Percentiles rank a stretch among this genome's conserved stretches.
These are phyloP conservation scores for Apamea monoglypha DNA, from an alignment of 2,888 invertebrate genomes.

Conservation along the genomic window DNA sequence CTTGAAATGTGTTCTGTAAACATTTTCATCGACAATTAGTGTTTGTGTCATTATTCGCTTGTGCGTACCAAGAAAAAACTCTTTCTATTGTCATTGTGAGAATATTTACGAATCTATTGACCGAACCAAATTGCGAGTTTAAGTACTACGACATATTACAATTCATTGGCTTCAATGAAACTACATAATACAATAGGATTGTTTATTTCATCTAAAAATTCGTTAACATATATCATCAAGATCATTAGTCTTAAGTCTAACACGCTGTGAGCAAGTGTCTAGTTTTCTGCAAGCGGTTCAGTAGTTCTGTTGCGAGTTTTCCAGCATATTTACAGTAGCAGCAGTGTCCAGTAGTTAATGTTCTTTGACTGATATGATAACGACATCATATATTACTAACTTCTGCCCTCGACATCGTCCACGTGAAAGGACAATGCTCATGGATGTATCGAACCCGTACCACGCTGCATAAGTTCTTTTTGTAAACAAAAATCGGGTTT, in stretches of 20 bases:
- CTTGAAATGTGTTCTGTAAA: slow-evolving; percentile 37
- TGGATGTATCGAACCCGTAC: no score
- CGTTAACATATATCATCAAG: background rate
- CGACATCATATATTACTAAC: no score
- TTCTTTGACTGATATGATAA: background rate
- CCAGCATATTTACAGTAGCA: background rate
- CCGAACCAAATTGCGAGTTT: background rate
- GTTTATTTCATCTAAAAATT: background rate
- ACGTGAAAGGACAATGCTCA: no score
- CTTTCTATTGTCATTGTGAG: slow-evolving; percentile 17
- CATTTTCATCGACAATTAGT: slow-evolving; percentile 15
- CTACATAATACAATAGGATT: background rate
- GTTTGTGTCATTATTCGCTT: slow-evolving; percentile 6
- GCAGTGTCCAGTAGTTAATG: background rate
- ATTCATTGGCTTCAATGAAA: background rate
- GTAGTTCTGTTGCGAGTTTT: background rate
- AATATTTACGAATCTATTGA: slow-evolving; percentile 12
- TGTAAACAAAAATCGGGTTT: no score
- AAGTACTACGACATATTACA: background rate
- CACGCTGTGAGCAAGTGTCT: background rate
- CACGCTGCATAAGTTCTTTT: no score
- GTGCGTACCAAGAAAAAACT: slow-evolving; percentile 3
- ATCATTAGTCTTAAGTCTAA: background rate
- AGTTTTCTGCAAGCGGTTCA: background rate
- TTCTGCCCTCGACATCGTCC: no score